Percentiles rank a stretch among this genome's conserved stretches.
Evolutionary conservation across 2,888 invertebrate genomes (phyloP).

Genomic region (Punctoribates punctum): DNA sequence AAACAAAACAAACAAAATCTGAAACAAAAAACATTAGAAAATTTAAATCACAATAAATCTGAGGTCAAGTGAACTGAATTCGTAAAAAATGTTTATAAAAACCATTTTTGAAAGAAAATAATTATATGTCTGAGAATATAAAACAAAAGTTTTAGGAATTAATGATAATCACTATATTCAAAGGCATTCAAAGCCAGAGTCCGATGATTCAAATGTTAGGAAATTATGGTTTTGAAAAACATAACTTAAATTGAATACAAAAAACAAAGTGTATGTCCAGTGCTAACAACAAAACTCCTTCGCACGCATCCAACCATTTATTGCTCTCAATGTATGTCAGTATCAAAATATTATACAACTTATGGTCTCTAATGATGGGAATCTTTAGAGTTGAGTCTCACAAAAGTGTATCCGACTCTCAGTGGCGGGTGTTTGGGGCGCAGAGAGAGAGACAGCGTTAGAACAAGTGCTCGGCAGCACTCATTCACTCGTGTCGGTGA

Average conservation of each 20-base stretch:
- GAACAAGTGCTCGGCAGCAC: constrained; percentile 7
- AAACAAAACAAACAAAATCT: not conserved
- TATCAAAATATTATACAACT: constrained; percentile 25
- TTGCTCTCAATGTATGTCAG: constrained; percentile 22
- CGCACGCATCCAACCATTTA: constrained; percentile 5
- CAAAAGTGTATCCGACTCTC: not conserved
- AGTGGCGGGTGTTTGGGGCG: not conserved
- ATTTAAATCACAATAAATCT: not conserved
- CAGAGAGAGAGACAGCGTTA: not conserved
- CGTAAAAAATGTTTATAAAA: not conserved
- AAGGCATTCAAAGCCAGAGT: not conserved
- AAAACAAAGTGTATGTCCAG: not conserved
- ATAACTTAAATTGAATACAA: constrained; percentile 14
- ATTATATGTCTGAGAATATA: constrained; percentile 21
- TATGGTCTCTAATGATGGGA: constrained; percentile 27
- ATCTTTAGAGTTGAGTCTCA: not conserved
- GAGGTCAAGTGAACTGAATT: not conserved
- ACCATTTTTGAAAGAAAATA: constrained; percentile 9
- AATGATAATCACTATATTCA: not conserved
- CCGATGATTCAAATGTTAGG: not conserved
- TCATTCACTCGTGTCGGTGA: constrained; percentile 11
- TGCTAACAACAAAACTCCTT: constrained; percentile 29
- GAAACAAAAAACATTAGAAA: not conserved
- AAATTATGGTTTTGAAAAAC: constrained; percentile 11
- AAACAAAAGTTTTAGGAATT: not conserved